A percentile compares a stretch with the other conserved stretches of the same genome.
These are phyloP conservation scores for Leptopilina boulardi DNA, from an alignment of 1,140 invertebrate species.

Conservation along the genomic window DNA sequence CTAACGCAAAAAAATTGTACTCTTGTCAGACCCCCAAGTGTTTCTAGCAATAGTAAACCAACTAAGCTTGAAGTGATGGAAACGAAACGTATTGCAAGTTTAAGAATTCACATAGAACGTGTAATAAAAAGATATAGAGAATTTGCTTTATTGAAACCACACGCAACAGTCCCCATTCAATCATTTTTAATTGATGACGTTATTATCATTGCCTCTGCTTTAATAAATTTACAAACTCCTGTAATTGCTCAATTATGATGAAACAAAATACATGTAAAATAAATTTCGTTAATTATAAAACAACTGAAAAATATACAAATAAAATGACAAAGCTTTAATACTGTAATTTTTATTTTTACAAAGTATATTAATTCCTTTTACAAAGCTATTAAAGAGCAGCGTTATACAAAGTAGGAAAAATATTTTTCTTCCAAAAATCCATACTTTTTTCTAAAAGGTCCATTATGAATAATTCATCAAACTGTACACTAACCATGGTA, in stretches of 20 bases:
- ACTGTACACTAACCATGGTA: conserved; percentile 40
- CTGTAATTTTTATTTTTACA: background rate
- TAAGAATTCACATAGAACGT: conserved; percentile 70
- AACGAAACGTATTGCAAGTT: conserved; percentile 68
- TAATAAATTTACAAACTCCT: conserved; percentile 17
- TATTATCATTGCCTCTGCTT: conserved; percentile 13
- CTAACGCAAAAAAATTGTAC: conserved; percentile 53
- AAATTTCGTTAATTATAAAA: background rate
- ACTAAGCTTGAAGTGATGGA: conserved; percentile 63
- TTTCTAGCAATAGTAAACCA: conserved; percentile 48
- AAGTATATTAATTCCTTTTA: background rate
- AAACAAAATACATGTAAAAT: too few species aligned
- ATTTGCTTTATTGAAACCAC: conserved; percentile 66
- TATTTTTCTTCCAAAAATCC: conserved; percentile 34
- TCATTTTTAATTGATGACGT: conserved; percentile 59
- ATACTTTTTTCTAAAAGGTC: conserved; percentile 34
- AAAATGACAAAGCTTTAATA: background rate
- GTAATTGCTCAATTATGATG: conserved; percentile 14
- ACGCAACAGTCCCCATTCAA: conserved; percentile 60
- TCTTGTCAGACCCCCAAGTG: conserved; percentile 69
- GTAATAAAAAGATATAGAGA: conserved; percentile 67
- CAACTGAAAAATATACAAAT: background rate
- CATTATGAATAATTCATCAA: conserved; percentile 38
- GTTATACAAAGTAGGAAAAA: conserved; percentile 25
- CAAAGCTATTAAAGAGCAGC: background rate